These are phyloP conservation scores for Macrotrachela quadricornifera DNA, from an alignment of 1,140 invertebrate genomes.

Conservation along the genomic window DNA sequence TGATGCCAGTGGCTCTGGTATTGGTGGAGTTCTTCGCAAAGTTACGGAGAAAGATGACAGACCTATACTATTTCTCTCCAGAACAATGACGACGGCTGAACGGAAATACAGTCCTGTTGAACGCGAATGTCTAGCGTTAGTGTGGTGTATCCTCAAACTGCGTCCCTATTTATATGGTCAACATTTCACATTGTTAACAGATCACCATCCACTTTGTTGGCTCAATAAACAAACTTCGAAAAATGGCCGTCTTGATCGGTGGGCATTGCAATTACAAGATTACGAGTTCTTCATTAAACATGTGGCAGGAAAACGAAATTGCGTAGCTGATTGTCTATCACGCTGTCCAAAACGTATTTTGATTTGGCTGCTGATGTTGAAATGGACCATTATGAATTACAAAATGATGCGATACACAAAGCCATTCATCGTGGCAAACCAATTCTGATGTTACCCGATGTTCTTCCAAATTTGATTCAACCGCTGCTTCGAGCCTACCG, in stretches of 20 bases:
- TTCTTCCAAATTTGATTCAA: too few species aligned
- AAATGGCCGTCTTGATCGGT: constrained; percentile 19
- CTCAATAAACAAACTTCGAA: background rate
- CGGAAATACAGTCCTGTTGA: constrained; percentile 13
- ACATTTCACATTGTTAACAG: constrained; percentile 1
- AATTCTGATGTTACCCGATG: too few species aligned
- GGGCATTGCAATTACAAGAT: constrained; percentile 32
- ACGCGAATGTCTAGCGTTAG: constrained; percentile 14
- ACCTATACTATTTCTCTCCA: constrained; percentile 3
- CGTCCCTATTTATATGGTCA: constrained; percentile 13
- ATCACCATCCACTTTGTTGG: background rate
- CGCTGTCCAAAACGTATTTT: too few species aligned
- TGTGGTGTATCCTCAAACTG: constrained; percentile 12
- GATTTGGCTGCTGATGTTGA: too few species aligned
- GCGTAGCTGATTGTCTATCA: background rate
- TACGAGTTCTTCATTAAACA: constrained; percentile 25
- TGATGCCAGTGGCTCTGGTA: constrained; percentile 11
- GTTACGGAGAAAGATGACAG: constrained; percentile 7
- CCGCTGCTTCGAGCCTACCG: too few species aligned
- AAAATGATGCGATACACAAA: background rate
- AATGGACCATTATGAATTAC: background rate
- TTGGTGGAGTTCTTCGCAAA: constrained; percentile 14
- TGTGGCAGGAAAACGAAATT: background rate
- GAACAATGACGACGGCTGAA: constrained; percentile 8
- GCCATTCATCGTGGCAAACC: too few species aligned